Evolutionary conservation across 2,888 invertebrate genomes (phyloP).

Genomic region (Ophioninae sp.): DNA sequence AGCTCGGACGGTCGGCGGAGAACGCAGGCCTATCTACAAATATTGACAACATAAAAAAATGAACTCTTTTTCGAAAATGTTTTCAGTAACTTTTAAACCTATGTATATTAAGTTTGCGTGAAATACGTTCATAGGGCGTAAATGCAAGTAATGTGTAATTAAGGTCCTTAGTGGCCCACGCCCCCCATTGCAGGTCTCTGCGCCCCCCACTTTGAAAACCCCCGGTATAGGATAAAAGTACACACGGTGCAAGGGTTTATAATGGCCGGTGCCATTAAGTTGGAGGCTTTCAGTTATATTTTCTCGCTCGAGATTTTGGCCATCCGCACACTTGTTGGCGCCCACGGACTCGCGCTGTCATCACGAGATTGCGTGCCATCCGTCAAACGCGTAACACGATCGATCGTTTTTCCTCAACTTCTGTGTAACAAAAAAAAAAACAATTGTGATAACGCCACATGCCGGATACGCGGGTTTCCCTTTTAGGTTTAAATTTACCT

Average conservation of each 20-base stretch:
- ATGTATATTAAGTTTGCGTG: too few species aligned
- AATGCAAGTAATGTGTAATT: too few species aligned
- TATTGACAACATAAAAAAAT: too few species aligned
- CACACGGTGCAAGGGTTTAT: conserved; percentile 64
- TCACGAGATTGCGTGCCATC: conserved; percentile 72
- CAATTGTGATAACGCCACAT: neutral
- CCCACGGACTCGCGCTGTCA: conserved; percentile 72
- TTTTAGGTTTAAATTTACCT: too few species aligned
- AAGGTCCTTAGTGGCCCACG: too few species aligned
- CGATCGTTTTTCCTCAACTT: conserved; percentile 19
- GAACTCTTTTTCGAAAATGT: too few species aligned
- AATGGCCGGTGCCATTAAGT: conserved; percentile 77
- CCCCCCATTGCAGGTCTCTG: too few species aligned
- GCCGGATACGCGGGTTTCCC: conserved; percentile 5
- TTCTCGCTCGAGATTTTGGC: conserved; percentile 75
- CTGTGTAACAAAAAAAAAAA: conserved; percentile 1
- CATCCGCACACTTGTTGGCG: conserved; percentile 76
- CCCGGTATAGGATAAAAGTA: conserved; percentile 31
- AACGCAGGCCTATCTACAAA: too few species aligned
- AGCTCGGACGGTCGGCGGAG: too few species aligned
- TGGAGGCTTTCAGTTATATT: conserved; percentile 78
- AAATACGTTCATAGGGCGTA: too few species aligned
- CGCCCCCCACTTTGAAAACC: too few species aligned
- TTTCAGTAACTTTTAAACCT: too few species aligned
- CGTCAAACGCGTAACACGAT: conserved; percentile 71